Base-by-base conservation (phyloP, 2,113 vertebrate species). In the Phalacrocorax brasilianus region DNA sequence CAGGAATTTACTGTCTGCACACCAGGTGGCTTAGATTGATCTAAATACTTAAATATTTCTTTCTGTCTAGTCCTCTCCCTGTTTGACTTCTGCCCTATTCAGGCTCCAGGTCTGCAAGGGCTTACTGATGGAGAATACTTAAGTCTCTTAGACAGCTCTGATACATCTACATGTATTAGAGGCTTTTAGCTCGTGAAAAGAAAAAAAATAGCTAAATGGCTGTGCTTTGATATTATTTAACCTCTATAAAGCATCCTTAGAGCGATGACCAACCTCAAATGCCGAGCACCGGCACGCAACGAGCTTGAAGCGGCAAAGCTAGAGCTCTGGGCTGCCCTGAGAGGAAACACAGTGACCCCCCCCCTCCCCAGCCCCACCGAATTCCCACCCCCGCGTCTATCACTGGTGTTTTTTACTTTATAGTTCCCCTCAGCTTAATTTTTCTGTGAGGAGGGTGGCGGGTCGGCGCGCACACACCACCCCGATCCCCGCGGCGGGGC, bases 211-310 rank as follows among this genome's bases (percentile, higher is more conserved):
- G 13, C 11, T 26, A 12, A 12, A 72, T 5, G 8, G 4, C 12
- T 30, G 19, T 21, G 14, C 4, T 52, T 92, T 65, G 27, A 11
- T 7, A 33, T 63, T 11, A 42, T 50, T 72, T 62, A 67, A 62
- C 11, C 2, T 42, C 32, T 12, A 4, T 5, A 45, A 59, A 63
- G 24, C 66, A 33, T 6, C 24, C 38, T 38, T 26, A 18, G 30
- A 24, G 4, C 14, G 1, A 47, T 2, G 18, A 19, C n/a, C 26
- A 20, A 42, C 58, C 32, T 7, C 45, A 63, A n/a, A 23, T 7
- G 1, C 21, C 1, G 6, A 42, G 22, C 18, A 18, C 40, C 7
- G 1, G 42, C 30, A 21, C 5, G 3, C 38, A 3, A 4, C 8
- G 27, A 42, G 42, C 66, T 3, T 8, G 35, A 40, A 14, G 53